Percentiles rank a stretch among this genome's conserved stretches.
Evolutionary conservation across 2,888 invertebrate genomes (phyloP).

Genomic region (Ennomos quercinarius): DNA sequence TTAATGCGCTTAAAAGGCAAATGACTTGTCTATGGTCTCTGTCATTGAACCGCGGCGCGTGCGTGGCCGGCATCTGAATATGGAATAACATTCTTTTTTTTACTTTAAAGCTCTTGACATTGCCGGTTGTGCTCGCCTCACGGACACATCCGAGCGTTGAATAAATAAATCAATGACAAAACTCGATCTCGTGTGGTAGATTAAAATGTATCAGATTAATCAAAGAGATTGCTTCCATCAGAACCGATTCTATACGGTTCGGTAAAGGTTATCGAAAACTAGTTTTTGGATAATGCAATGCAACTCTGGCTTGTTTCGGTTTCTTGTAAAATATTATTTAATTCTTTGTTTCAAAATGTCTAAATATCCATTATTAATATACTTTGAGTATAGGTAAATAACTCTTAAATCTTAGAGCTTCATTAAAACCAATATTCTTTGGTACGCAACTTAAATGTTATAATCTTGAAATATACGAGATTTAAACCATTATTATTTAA

Average conservation of each 20-base stretch:
- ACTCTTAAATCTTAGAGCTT: no score
- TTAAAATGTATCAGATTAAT: constrained; percentile 54
- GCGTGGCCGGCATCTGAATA: constrained; percentile 69
- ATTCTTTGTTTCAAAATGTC: no score
- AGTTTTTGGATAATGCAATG: constrained; percentile 47
- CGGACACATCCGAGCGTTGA: constrained; percentile 50
- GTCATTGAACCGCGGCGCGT: constrained; percentile 75
- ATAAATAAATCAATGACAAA: constrained; percentile 55
- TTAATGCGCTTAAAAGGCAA: constrained; percentile 75
- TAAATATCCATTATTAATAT: no score
- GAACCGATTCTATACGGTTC: constrained; percentile 51
- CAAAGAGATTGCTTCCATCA: constrained; percentile 52
- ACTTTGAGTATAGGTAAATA: no score
- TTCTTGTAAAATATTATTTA: no score
- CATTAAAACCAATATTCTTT: no score
- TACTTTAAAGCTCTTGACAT: constrained; percentile 73
- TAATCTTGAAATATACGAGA: no score
- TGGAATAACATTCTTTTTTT: constrained; percentile 70
- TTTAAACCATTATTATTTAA: neutral
- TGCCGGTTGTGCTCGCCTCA: constrained; percentile 59
- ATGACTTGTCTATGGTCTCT: constrained; percentile 71
- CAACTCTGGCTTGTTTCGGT: no score
- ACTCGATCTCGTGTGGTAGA: constrained; percentile 50
- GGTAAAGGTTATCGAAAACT: constrained; percentile 52
- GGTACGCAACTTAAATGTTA: no score